Percentiles rank a stretch among this genome's conserved stretches.
These are phyloP conservation scores for Epizoanthus fatuus DNA, from an alignment of 92 coral and sea anemone species.

Conservation along the genomic window DNA sequence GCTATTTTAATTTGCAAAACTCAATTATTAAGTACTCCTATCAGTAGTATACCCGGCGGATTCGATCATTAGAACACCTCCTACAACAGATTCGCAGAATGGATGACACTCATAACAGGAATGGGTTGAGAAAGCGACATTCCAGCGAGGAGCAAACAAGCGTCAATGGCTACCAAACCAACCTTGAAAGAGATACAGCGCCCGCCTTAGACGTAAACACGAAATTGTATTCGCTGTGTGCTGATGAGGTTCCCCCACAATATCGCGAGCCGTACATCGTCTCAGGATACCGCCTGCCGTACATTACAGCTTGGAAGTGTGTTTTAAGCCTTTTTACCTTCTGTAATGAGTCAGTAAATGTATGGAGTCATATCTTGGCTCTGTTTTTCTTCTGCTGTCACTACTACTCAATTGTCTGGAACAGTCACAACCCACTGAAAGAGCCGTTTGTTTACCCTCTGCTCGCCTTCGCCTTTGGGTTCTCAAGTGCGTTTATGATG, in stretches of 20 bases:
- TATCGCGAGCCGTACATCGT: constrained; percentile 93
- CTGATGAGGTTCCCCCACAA: constrained; percentile 79
- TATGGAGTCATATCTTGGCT: constrained; percentile 91
- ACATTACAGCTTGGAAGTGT: constrained; percentile 75
- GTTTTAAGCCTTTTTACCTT: constrained; percentile 69
- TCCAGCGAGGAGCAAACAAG: no score
- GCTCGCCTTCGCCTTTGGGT: constrained; percentile 84
- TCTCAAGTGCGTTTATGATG: constrained; percentile 80
- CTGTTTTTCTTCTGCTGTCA: constrained; percentile 65
- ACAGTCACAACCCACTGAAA: constrained; percentile 62
- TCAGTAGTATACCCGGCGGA: no score
- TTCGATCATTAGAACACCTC: no score
- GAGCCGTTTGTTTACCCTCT: constrained; percentile 92
- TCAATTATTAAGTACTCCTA: no score
- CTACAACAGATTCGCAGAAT: no score
- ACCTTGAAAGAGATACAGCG: no score
- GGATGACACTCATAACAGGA: no score
- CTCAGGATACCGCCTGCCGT: constrained; percentile 91
- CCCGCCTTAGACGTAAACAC: no score
- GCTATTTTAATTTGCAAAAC: no score
- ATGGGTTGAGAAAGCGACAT: no score
- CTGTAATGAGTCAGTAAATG: constrained; percentile 91
- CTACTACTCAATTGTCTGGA: constrained; percentile 65
- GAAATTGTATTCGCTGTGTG: constrained; percentile 13
- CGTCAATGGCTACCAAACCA: no score